Evolutionary conservation across 2,797 vertebrate species (phyloP), one percentile per base, ranked within the genome.

Genomic region (Gorsachius magnificus): DNA sequence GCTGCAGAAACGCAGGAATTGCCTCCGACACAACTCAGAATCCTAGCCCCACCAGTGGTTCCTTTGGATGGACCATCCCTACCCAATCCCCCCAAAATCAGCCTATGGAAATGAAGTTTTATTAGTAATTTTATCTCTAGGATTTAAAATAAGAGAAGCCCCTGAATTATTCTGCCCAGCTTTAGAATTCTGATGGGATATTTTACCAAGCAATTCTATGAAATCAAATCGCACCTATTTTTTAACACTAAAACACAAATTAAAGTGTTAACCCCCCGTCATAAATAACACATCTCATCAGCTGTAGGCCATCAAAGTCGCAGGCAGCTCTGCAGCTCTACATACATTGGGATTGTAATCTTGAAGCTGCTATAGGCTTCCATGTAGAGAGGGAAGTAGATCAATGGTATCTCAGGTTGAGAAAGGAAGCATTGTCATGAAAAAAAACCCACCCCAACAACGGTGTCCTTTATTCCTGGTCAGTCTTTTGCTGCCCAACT

Each of bases 251-350:
- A 57, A 71, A 3, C 63, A 77, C 24, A 24, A 78, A 83, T 66
- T 20, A 90, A 97, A 93, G 93, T 65, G 81, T 96, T 94, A 97
- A 96, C 83, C 46, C 43, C 87, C 26, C 10, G 1, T 3, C 35
- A 71, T 53, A 87, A 92, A 87, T 68, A 65, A 83, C 10, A 64
- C 16, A 70, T 38, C 75, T 46, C 64, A 35, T 35, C 33, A 35
- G 64, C 35, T 78, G 54, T 20, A 80, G 91, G 91, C 71, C 76
- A 25, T 25, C 38, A 54, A 91, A 95, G 89, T 57, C 57, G 54
- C 90, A 92, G 48, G 60, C 38, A 28, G 65, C 95, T 61, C 66
- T 91, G 60, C 36, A 93, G 95, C 70, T 87, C 77, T 63, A 63
- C 29, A 28, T 5, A 71, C 61, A 36, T 13, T 1, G 35, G 83